Percentiles rank a stretch among this genome's conserved stretches.
Evolutionary conservation across 2,888 invertebrate genomes (phyloP).

Genomic region (Lasioglossum zephyrum): DNA sequence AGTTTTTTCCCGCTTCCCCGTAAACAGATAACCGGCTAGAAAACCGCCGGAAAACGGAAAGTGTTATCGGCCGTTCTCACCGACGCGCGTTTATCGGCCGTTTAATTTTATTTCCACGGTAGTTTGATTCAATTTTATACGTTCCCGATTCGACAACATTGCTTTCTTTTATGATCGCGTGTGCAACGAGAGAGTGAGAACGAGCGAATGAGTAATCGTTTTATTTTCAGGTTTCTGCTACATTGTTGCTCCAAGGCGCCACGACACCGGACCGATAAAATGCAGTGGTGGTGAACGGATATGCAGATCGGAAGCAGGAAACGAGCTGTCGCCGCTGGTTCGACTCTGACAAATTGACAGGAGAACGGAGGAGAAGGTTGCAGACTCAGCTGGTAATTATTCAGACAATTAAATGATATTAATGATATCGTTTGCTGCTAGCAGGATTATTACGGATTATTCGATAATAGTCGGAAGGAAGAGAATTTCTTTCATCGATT

Average conservation of each 20-base stretch:
- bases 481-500: neutral
- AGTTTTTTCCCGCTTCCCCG: neutral
- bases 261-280: neutral
- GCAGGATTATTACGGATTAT: neutral
- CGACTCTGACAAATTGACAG: conserved; percentile 1
- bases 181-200: neutral
- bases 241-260: neutral
- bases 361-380: neutral
- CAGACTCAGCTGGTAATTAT: neutral
- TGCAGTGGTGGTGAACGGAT: neutral
- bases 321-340: neutral
- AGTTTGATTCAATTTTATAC: neutral
- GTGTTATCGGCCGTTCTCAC: neutral
- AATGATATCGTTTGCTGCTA: neutral
- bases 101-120: neutral
- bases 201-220: neutral
- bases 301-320: conserved; percentile 3
- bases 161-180: neutral
- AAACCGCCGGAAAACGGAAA: neutral
- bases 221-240: neutral
- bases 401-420: conserved; percentile 6
- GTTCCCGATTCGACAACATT: neutral
- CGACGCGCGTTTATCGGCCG: neutral
- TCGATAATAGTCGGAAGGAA: neutral
- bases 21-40: neutral